phyloP scores from a whole-genome alignment of 1,140 invertebrate genomes.

The Aporrectodea caliginosa region DNA sequence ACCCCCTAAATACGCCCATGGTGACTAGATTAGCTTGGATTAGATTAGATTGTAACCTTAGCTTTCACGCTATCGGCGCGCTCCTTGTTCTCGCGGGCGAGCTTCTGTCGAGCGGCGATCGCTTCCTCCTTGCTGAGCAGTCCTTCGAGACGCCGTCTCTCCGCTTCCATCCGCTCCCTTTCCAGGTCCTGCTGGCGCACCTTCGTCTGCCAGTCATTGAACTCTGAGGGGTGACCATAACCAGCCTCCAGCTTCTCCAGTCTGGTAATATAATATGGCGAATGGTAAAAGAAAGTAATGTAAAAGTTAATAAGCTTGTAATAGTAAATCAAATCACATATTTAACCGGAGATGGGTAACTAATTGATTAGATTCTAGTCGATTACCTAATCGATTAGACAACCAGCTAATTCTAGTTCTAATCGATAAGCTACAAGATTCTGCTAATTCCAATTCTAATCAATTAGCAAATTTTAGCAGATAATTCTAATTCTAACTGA shows the following conservation, averaged over 20 bases:
- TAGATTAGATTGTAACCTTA: too few relatives aligned
- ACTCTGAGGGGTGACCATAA: slow-evolving; percentile 46
- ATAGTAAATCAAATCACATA: neutral
- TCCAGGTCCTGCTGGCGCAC: slow-evolving; percentile 51
- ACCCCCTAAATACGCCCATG: too few relatives aligned
- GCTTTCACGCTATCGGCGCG: slow-evolving; percentile 50
- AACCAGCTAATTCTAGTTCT: too few relatives aligned
- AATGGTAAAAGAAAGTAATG: slow-evolving; percentile 9
- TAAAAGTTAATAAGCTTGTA: neutral
- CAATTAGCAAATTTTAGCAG: too few relatives aligned
- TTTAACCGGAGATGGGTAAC: too few relatives aligned
- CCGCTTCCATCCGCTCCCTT: slow-evolving; percentile 46
- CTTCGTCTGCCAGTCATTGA: slow-evolving; percentile 53
- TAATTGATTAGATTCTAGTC: too few relatives aligned
- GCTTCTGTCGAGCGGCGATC: slow-evolving; percentile 50
- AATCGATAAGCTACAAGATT: too few relatives aligned
- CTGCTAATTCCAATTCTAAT: too few relatives aligned
- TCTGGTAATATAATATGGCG: too few relatives aligned
- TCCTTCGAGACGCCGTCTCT: slow-evolving; percentile 47
- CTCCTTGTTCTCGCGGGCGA: slow-evolving; percentile 47
- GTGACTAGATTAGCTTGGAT: too few relatives aligned
- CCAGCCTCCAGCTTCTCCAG: slow-evolving; percentile 50
- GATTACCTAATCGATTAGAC: too few relatives aligned
- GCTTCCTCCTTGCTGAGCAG: slow-evolving; percentile 56
- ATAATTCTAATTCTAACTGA: too few relatives aligned